phyloP scores from a whole-genome alignment of 2,113 vertebrate genomes.

The Phoxinus phoxinus region DNA sequence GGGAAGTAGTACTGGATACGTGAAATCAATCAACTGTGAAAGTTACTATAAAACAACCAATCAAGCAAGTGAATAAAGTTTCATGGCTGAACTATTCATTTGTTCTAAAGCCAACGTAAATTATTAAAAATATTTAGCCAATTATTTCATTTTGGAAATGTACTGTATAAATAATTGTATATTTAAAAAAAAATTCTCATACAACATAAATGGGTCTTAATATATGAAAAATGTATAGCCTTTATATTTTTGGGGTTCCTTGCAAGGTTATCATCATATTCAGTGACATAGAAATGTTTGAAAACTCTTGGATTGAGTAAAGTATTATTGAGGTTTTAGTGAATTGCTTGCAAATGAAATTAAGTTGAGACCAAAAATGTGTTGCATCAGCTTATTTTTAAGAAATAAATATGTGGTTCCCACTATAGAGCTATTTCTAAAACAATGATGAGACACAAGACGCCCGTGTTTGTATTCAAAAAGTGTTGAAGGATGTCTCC shows the following conservation, averaged over 20 bases:
- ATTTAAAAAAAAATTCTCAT: no score
- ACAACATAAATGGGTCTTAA: no score
- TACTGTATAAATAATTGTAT: not conserved
- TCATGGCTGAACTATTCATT: no score
- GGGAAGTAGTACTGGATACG: no score
- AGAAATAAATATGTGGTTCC: not conserved
- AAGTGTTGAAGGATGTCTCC: conserved; percentile 25
- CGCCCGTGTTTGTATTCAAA: conserved; percentile 37
- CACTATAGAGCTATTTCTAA: not conserved
- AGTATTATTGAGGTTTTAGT: not conserved
- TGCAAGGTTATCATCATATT: not conserved
- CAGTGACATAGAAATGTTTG: not conserved
- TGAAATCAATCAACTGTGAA: no score
- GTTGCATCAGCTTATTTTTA: not conserved
- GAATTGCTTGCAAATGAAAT: not conserved
- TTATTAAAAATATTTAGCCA: not conserved
- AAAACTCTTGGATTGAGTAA: not conserved
- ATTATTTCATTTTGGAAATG: not conserved
- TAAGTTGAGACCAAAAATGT: not conserved
- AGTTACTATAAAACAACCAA: no score
- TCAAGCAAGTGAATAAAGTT: no score
- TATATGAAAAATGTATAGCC: no score
- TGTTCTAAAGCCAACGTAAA: not conserved
- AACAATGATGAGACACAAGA: not conserved
- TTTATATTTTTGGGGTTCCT: not conserved